Evolutionary conservation across 2,888 invertebrate genomes (phyloP), one percentile per base, ranked within the genome.

Genomic region (Microplitis deprimator): DNA sequence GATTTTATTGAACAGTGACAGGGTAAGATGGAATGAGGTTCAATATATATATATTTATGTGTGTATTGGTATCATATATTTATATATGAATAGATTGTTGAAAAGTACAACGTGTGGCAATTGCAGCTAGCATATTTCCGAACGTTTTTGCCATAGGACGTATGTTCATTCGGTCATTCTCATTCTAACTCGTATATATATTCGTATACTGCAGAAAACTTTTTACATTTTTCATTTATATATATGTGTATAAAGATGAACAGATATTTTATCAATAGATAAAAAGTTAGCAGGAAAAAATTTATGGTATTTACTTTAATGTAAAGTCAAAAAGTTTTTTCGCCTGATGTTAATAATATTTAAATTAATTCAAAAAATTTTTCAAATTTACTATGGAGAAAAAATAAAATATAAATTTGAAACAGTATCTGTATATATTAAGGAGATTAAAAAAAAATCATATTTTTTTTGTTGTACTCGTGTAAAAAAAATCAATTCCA

Each of bases 91-190:
- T 29, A 29, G 3, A 29, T 29, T 13, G 50, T 50, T 50, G 50
- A 50, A 50, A 62, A 5, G 62, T 6, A 62, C 17, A 62, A 62
- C 62, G 13, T 5, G 67, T 20, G 38, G 77, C 80, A 78, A 85
- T 86, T 83, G 81, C 81, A 85, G 83, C 82, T 85, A 82, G 83
- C 83, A 84, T 84, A 85, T 85, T 83, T 81, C 62, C 64, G 41
- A 71, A 77, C 77, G 75, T 61, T 40, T 75, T 74, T 73, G 77
- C 65, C 74, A 73, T 20, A 29, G 67, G 67, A 29, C 67, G 67
- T 38, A 29, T 20, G 13, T 50, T 2, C 40, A 40, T 70, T 41
- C 3, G 50, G 50, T 50, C 13, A 50, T 50, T 5, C 65, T 50
- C 62, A 65, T 38, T 41, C 59, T 3, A 29, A 29, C 29, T 73